Percentiles rank a stretch among this genome's conserved stretches.
These are phyloP conservation scores for Orchesella flavescens DNA, from an alignment of 2,888 invertebrate genomes.

Conservation along the genomic window DNA sequence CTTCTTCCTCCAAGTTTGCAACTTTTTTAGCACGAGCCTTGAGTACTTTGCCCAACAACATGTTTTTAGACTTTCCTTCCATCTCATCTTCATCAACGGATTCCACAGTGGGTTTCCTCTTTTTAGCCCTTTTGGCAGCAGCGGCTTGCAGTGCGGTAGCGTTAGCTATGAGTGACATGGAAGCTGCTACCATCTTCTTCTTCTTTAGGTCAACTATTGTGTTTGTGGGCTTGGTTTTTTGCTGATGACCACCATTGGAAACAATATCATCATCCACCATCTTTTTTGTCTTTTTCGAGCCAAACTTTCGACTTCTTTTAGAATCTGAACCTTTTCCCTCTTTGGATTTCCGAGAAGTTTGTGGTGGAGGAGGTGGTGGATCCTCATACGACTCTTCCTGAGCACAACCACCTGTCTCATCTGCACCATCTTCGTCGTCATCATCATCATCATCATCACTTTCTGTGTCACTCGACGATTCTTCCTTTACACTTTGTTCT, in stretches of 20 bases:
- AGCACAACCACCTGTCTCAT: constrained; percentile 24
- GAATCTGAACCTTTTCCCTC: constrained; percentile 9
- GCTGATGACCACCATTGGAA: no score
- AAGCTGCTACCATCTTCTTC: constrained; percentile 58
- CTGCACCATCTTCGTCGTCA: constrained; percentile 48
- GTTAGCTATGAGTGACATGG: constrained; percentile 62
- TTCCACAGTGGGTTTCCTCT: constrained; percentile 69
- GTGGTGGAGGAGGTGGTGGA: constrained; percentile 25
- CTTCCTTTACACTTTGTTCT: constrained; percentile 39
- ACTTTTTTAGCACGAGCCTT: constrained; percentile 71
- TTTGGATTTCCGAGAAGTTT: constrained; percentile 39
- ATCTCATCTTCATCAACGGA: constrained; percentile 69
- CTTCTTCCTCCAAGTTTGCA: constrained; percentile 71
- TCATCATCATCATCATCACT: constrained; percentile 61
- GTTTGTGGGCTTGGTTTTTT: neutral
- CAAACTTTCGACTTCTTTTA: constrained; percentile 15
- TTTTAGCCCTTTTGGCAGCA: constrained; percentile 66
- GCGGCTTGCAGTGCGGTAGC: constrained; percentile 42
- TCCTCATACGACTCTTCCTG: constrained; percentile 51
- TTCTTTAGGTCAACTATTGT: constrained; percentile 51
- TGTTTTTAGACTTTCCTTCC: constrained; percentile 72
- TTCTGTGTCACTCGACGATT: constrained; percentile 42
- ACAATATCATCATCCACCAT: constrained; percentile 22
- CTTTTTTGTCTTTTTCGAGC: constrained; percentile 31
- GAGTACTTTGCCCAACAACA: constrained; percentile 72